Conservation (phyloP, 2,888 invertebrate species). For the Caenorhabditis sinica region DNA sequence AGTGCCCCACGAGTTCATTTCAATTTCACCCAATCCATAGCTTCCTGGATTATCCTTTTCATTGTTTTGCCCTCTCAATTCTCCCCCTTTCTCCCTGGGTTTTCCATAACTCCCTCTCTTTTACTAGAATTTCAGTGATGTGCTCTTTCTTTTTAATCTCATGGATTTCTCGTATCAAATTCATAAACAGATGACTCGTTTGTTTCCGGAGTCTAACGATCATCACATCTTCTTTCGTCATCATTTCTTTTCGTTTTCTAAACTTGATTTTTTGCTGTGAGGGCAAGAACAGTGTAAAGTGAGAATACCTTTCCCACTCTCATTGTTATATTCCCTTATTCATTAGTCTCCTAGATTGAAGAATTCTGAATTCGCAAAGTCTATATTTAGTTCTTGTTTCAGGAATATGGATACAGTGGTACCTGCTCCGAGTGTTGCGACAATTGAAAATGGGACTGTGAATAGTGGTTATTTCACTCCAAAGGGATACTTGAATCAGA, state of each 20-base stretch:
- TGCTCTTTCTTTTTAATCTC: slow-evolving; percentile 36
- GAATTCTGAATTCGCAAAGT: neutral
- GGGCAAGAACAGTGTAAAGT: slow-evolving; percentile 34
- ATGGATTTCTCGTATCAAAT: neutral
- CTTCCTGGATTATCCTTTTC: slow-evolving; percentile 26
- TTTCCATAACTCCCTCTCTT: neutral
- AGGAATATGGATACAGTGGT: slow-evolving; percentile 58
- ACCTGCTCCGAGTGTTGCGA: slow-evolving; percentile 33
- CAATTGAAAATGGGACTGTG: slow-evolving; percentile 42
- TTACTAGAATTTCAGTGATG: slow-evolving; percentile 17
- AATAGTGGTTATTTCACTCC: slow-evolving; percentile 62
- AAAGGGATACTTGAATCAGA: slow-evolving; percentile 59
- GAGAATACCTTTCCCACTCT: slow-evolving; percentile 12
- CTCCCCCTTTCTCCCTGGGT: neutral
- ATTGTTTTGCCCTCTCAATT: slow-evolving; percentile 33
- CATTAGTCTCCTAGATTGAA: neutral
- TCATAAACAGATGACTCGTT: slow-evolving; percentile 42
- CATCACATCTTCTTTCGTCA: slow-evolving; percentile 42
- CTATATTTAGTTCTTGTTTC: slow-evolving; percentile 11
- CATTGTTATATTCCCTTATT: slow-evolving; percentile 9
- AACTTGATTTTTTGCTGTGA: slow-evolving; percentile 34
- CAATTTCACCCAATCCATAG: neutral
- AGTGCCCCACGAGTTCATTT: slow-evolving; percentile 24
- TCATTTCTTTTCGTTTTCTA: slow-evolving; percentile 9
- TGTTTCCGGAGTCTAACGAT: slow-evolving; percentile 36